Evolutionary conservation across 92 coral and sea anemone species (phyloP).

Genomic region (Zoanthus gigantus): DNA sequence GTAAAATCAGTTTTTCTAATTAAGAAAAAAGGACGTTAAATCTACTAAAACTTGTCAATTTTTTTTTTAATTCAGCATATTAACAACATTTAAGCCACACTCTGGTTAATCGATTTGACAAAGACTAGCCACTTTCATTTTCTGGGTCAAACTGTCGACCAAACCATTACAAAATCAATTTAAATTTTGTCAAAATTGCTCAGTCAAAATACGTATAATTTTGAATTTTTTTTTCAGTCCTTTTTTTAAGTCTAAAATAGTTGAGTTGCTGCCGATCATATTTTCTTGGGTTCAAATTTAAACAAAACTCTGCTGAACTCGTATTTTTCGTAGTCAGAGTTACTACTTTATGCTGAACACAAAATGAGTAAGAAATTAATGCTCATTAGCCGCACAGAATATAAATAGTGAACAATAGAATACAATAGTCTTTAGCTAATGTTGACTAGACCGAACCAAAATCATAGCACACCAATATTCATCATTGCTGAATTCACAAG

Average conservation of each 20-base stretch:
- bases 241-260: constrained; percentile 10
- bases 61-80: too few species aligned
- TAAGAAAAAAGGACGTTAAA: too few species aligned
- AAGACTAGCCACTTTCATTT: background rate
- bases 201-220: constrained; percentile 10
- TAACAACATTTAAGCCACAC: too few species aligned
- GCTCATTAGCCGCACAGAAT: background rate
- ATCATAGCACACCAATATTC: background rate
- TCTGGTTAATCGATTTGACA: background rate
- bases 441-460: background rate
- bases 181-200: constrained; percentile 1
- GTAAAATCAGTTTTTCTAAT: too few species aligned
- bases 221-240: constrained; percentile 14
- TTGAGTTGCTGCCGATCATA: background rate
- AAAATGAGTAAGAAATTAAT: background rate
- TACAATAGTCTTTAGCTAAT: background rate
- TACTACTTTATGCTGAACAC: constrained; percentile 28
- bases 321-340: constrained; percentile 11
- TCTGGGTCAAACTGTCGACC: background rate
- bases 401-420: background rate
- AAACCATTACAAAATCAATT: background rate
- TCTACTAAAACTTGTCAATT: too few species aligned
- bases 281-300: constrained; percentile 9
- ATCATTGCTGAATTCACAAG: background rate
- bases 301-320: background rate